Evolutionary conservation across 2,888 invertebrate species (phyloP).

Genomic region (Hipparchia sbordonii): DNA sequence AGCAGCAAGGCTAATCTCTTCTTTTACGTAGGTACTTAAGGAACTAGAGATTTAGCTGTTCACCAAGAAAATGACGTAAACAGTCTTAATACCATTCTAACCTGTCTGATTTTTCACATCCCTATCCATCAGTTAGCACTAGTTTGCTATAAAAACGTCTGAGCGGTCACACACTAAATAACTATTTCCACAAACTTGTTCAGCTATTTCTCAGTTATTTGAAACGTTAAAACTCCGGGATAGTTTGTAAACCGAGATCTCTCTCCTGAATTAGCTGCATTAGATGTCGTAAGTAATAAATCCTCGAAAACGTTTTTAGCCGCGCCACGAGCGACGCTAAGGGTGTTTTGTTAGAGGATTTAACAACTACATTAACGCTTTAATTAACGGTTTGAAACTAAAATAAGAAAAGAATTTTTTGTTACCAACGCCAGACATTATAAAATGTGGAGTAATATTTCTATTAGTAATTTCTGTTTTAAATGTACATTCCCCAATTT

Average conservation of each 20-base stretch:
- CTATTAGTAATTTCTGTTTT: too few relatives aligned
- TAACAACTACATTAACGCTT: constrained; percentile 19
- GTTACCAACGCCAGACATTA: too few relatives aligned
- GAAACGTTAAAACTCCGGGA: constrained; percentile 64
- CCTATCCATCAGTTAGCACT: too few relatives aligned
- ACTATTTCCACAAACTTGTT: constrained; percentile 52
- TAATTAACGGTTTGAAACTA: constrained; percentile 13
- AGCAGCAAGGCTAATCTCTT: too few relatives aligned
- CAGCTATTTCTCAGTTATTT: constrained; percentile 51
- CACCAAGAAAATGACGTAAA: too few relatives aligned
- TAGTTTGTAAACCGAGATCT: constrained; percentile 56
- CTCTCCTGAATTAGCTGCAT: constrained; percentile 57
- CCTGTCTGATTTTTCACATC: too few relatives aligned
- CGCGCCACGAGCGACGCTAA: neutral
- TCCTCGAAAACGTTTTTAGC: constrained; percentile 17
- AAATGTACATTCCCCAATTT: too few relatives aligned
- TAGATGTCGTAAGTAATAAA: constrained; percentile 28
- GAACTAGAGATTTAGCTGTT: too few relatives aligned
- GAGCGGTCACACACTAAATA: neutral
- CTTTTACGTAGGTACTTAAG: too few relatives aligned
- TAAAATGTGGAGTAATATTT: too few relatives aligned
- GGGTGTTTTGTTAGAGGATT: constrained; percentile 18
- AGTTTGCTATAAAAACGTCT: constrained; percentile 1
- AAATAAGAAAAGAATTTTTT: constrained; percentile 5
- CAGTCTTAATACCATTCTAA: too few relatives aligned